Percentiles rank a stretch among this genome's conserved stretches.
Conservation (phyloP, 2,113 vertebrate genomes). For the Elaphurus davidianus region DNA sequence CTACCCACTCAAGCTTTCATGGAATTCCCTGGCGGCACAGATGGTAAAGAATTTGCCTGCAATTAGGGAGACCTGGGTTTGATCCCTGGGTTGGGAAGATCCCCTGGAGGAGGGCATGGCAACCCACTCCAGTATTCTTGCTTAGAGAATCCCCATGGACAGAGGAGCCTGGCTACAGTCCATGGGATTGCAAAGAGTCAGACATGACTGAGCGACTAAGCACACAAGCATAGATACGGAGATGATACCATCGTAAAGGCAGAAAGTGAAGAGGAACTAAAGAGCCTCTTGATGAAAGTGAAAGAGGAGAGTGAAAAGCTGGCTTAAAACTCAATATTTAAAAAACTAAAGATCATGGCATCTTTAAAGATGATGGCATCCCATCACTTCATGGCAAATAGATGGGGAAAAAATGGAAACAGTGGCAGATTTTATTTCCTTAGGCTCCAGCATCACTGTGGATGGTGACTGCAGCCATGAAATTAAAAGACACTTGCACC, state of each 20-base stretch:
- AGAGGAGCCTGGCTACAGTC: not conserved
- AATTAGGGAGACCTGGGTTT: not conserved
- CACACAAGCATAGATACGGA: not conserved
- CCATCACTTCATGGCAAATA: not conserved
- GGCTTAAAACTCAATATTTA: not conserved
- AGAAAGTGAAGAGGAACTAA: not conserved
- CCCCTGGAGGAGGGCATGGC: not conserved
- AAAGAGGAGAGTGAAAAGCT: not conserved
- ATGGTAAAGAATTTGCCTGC: not conserved
- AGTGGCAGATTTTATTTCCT: not conserved
- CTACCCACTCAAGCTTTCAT: not conserved
- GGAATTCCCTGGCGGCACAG: not conserved
- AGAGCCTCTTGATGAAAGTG: not conserved
- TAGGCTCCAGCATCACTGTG: not conserved
- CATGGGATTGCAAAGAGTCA: rapidly evolving
- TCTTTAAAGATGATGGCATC: too few species aligned
- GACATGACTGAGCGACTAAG: rapidly evolving
- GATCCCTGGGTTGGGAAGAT: not conserved
- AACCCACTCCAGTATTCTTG: not conserved
- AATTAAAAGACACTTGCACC: not conserved
- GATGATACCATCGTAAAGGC: not conserved
- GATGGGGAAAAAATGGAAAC: not conserved
- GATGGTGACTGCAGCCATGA: not conserved
- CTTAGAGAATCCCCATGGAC: not conserved
- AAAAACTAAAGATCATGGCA: not conserved